A percentile compares a stretch with the other conserved stretches of the same genome.
Conservation (phyloP, 2,113 vertebrate genomes). For the Silurus asotus region DNA sequence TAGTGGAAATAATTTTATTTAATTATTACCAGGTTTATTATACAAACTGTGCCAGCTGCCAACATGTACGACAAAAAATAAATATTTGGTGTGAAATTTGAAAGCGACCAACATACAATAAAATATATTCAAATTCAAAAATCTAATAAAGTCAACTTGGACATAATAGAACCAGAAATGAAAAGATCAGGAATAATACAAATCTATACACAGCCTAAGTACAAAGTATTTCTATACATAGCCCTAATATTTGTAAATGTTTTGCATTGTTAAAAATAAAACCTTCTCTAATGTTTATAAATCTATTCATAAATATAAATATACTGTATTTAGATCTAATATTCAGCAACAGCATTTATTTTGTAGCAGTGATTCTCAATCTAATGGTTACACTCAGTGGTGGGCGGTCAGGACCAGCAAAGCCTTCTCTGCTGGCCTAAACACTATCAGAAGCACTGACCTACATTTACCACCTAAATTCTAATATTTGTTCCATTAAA, state of each 20-base stretch:
- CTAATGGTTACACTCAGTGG: too few relatives aligned
- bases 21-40: neutral
- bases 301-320: neutral
- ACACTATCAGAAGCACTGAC: too few relatives aligned
- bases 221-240: neutral
- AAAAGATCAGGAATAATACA: neutral
- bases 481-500: too few relatives aligned
- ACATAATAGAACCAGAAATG: neutral
- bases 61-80: too few relatives aligned
- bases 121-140: too few relatives aligned
- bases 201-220: too few relatives aligned
- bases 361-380: neutral
- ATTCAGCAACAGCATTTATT: neutral
- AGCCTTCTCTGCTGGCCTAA: too few relatives aligned
- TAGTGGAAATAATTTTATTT: neutral
- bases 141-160: neutral
- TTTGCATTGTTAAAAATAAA: neutral
- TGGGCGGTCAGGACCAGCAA: too few relatives aligned
- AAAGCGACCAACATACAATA: too few relatives aligned
- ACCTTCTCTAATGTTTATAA: neutral
- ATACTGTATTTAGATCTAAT: neutral
- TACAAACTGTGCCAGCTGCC: neutral
- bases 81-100: too few relatives aligned
- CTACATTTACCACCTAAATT: too few relatives aligned
- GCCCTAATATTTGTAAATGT: neutral